Base-by-base conservation (phyloP, 2,888 invertebrate species). In the Drosophila tanythrix region DNA sequence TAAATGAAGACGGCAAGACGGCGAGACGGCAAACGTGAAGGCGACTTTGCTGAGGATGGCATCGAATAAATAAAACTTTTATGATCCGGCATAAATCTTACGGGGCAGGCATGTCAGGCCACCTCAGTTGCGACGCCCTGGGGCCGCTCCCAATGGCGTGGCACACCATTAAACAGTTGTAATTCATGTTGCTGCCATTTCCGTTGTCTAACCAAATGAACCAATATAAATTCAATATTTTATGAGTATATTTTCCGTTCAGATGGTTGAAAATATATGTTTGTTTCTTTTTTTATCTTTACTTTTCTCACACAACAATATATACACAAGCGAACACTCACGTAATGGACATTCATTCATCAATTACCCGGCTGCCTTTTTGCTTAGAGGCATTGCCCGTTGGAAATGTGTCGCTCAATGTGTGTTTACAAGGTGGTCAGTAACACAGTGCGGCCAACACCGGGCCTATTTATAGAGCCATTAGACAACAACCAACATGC, bases 201-300 rank as follows among this genome's bases (percentile, higher is more conserved):
- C 73, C 82, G 74, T 63, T 67, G 77, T 84, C 80, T 68, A 72
- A 75, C 60, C 70, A 80, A 82, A 82, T 80, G 74, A 80, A 77
- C 82, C 69, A 74, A 82, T 78, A 84, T 86, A 86, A 83, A 82
- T 78, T 86, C 76, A 74, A 82, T 77, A 83, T 76, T 83, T 84
- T 86, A 83, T 74, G 83, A 65, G 64, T 70, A 58, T 68, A 66
- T 61, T 60, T 71, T 61, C 62, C 68, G 61, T 62, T 65, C 36
- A 61, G 35, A 18, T 61, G 8, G 8, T 25, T 25, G 15, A 15
- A 43, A 21, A 11, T 21, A 3, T 36, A 15, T 57, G 15, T 48
- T 33, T 10, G 3, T 43, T 31, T 21, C 4, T 50, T 25, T 38
- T n/a, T 31, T 68, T 62, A 27, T 52, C 40, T 60, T 27, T 29